Base-by-base conservation (phyloP, 1,140 invertebrate genomes). In the Ganaspis sp. region DNA sequence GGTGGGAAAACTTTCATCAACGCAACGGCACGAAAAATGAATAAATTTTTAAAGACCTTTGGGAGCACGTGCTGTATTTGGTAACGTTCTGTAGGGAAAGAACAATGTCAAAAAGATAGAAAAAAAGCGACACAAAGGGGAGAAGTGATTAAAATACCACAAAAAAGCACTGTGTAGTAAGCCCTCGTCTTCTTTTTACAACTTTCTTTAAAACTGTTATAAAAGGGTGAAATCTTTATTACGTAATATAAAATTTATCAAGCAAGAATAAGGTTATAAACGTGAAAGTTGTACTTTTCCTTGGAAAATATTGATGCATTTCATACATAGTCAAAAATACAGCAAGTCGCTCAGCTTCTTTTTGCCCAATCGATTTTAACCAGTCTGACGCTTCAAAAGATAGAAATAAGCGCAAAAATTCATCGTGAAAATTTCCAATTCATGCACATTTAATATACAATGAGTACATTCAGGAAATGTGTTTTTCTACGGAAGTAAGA, bases 221-320 rank as follows among this genome's bases (percentile, higher is more conserved):
- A 49, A 49, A 49, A 49, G 45, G 45, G 17, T 49, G 45, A 49
- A 49, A 49, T 49, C 45, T 49, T 49, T 49, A 49, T 49, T 49
- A n/a, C n/a, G 45, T 49, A 49, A 49, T 49, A 49, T 49, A 49
- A 49, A 49, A 49, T 49, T 49, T 49, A 49, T 49, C 45, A 49
- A 49, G 45, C 45, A 49, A 49, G 45, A 49, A 49, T 49, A 49
- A 49, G 45, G 45, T 49, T 49, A 49, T 49, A 49, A 49, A n/a
- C 45, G 45, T 49, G 45, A 49, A 49, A 49, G 45, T 49, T 49
- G 45, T 49, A 49, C n/a, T 49, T 49, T 49, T 15, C n/a, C 45
- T 17, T 5, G 45, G 45, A n/a, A 49, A 49, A 49, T 49, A 49
- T 49, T 49, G 45, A 49, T 49, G 45, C 45, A 49, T 49, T 49